phyloP scores from a whole-genome alignment of 2,113 vertebrate species.

The Tonatia bakeri region DNA sequence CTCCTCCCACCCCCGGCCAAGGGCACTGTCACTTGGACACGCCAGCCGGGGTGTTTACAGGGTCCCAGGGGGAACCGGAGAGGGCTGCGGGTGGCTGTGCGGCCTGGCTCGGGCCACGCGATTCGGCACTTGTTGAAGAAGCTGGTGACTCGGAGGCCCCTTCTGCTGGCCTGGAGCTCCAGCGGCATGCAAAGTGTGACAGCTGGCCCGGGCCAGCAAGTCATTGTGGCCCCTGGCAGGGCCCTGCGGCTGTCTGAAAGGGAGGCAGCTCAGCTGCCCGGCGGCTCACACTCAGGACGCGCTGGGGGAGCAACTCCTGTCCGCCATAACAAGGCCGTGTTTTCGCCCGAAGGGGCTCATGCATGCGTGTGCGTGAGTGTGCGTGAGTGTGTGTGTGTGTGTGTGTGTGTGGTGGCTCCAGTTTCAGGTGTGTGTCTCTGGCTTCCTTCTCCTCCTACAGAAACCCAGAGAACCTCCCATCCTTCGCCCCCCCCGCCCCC shows the following conservation, averaged over 20 bases:
- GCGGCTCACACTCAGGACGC: constrained; percentile 59
- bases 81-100: background rate
- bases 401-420: background rate
- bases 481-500: rapidly evolving
- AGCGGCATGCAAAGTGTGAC: constrained; percentile 56
- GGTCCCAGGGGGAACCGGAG: background rate
- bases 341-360: constrained; percentile 3
- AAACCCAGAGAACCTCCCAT: background rate
- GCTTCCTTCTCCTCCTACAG: background rate
- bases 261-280: constrained; percentile 71
- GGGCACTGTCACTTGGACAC: background rate
- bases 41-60: background rate
- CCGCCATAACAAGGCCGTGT: constrained; percentile 64
- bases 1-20: rapidly evolving
- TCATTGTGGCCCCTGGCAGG: constrained; percentile 49
- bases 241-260: constrained; percentile 38
- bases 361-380: background rate
- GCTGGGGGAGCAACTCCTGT: background rate
- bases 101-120: constrained; percentile 39
- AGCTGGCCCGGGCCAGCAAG: constrained; percentile 54
- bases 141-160: constrained; percentile 54
- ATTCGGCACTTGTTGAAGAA: background rate
- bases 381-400: background rate
- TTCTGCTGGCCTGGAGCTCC: constrained; percentile 43
- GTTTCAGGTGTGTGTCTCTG: background rate